A percentile compares a stretch with the other conserved stretches of the same genome.
phyloP scores from a whole-genome alignment of 2,888 invertebrate species.

The Eulithis testata region DNA sequence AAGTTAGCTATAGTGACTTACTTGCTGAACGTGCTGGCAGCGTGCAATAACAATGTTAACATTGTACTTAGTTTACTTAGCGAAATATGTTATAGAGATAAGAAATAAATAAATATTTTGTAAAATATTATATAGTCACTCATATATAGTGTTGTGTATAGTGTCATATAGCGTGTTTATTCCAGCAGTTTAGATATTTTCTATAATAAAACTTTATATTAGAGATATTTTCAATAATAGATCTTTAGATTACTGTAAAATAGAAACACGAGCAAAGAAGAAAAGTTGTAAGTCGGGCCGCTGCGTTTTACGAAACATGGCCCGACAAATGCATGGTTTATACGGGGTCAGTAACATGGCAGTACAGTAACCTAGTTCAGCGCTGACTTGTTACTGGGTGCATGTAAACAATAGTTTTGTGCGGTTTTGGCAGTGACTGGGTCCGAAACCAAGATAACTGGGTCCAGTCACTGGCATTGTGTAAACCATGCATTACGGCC shows the following conservation, averaged over 20 bases:
- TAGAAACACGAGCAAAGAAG: not conserved
- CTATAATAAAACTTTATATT: not conserved
- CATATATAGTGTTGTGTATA: constrained; percentile 16
- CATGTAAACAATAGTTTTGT: too few species aligned
- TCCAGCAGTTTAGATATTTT: not conserved
- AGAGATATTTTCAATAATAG: not conserved
- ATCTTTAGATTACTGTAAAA: not conserved
- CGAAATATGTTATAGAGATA: constrained; percentile 12
- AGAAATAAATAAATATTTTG: constrained; percentile 4
- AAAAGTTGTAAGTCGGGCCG: too few species aligned
- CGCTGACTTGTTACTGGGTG: too few species aligned
- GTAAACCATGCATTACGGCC: too few species aligned
- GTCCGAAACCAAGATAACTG: too few species aligned
- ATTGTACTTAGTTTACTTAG: constrained; percentile 40
- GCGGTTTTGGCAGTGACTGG: too few species aligned
- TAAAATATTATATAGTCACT: constrained; percentile 8
- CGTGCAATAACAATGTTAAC: constrained; percentile 71
- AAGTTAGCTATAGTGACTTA: constrained; percentile 71
- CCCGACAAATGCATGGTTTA: too few species aligned
- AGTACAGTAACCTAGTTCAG: too few species aligned
- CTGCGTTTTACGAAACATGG: too few species aligned
- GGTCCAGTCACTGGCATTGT: too few species aligned
- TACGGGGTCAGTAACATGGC: too few species aligned
- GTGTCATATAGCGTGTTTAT: constrained; percentile 12
- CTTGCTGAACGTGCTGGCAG: constrained; percentile 87